These are phyloP conservation scores for Vulpes vulpes DNA, from an alignment of 2,113 vertebrate genomes.

Conservation along the genomic window DNA sequence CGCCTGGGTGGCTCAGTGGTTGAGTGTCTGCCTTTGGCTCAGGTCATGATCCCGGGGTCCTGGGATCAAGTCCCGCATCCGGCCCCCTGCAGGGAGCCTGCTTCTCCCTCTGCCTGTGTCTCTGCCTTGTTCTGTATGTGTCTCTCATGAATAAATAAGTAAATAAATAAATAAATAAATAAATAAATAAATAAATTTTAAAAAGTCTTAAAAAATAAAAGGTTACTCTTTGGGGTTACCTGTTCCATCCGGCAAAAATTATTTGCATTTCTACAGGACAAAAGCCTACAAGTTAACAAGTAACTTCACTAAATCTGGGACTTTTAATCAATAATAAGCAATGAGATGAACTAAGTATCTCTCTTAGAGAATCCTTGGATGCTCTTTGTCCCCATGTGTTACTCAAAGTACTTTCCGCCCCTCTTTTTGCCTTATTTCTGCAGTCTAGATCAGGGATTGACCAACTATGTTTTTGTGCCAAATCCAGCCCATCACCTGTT, in stretches of 20 bases:
- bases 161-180: too few species aligned
- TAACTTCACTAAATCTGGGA: not conserved
- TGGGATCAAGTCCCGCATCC: too few species aligned
- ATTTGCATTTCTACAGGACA: not conserved
- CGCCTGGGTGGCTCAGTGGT: too few species aligned
- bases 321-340: constrained; percentile 8
- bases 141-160: too few species aligned
- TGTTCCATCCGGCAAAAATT: not conserved
- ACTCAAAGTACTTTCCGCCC: not conserved
- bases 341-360: not conserved
- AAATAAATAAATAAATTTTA: too few species aligned
- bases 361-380: not conserved
- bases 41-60: too few species aligned
- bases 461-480: not conserved
- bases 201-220: not conserved
- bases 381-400: not conserved
- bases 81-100: too few species aligned
- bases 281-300: not conserved
- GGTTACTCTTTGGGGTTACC: not conserved
- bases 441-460: not conserved
- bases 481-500: not conserved
- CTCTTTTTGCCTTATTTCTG: not conserved
- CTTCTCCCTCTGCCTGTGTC: too few species aligned
- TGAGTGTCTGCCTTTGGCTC: too few species aligned
- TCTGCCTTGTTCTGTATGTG: too few species aligned